Base-by-base conservation (phyloP, 2,888 invertebrate genomes). In the Brenthis hecate region DNA sequence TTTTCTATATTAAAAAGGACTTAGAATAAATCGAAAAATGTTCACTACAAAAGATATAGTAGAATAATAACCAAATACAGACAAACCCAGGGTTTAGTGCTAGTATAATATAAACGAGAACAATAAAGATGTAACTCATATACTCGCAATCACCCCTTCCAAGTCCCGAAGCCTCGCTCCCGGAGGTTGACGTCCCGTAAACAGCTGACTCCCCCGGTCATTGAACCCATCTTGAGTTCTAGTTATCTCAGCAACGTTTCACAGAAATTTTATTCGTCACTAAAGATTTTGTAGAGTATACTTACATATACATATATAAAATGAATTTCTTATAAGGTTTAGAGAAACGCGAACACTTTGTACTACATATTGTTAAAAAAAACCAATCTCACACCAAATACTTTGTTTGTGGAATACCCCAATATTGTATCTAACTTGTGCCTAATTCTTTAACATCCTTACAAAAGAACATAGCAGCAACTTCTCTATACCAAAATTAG, bases 201-300 rank as follows among this genome's bases (percentile, higher is more conserved):
- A 87, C 87, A 88, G 87, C 89, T 88, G 89, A 87, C 86, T 84
- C 83, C 79, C 66, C 73, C 80, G 88, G 80, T 74, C 88, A 77
- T 78, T 81, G 86, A 85, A 81, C 87, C 77, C 79, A 73, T 73
- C 67, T 72, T 68, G 53, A 58, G 32, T 58, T 68, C 68, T 67
- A 68, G 62, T 67, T 71, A 68, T 70, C 69, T 66, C 56, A 47
- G 23, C 32, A 57, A 64, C 55, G 14, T 32, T 56, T 63, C 57
- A 63, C 63, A 63, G 58, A 57, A 66, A 70, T 43, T 62, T 53
- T 53, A 62, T 60, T 28, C 60, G n/a, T 28, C 28, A 50, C n/a
- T 28, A 28, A 60, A 58, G 6, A 13, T 28, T 60, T 60, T 60
- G 6, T 23, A 14, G 5, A 11, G 23, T 58, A 47, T 48, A 23